These are phyloP conservation scores for Lymantria dispar DNA, from an alignment of 2,888 invertebrate genomes.

Conservation along the genomic window DNA sequence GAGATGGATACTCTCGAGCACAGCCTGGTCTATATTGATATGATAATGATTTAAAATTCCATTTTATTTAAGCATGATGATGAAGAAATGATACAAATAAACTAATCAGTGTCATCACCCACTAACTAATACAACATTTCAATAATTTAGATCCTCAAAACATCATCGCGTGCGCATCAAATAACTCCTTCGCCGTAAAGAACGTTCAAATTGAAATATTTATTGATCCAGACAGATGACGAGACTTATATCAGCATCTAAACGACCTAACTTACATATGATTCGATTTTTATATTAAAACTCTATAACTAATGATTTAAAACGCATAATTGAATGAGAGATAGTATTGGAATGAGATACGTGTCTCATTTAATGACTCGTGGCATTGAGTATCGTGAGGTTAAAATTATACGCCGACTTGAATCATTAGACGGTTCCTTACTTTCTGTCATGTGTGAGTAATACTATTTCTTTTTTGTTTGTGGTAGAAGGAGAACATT, in stretches of 20 bases:
- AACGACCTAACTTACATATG: conserved; percentile 3
- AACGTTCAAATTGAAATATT: conserved; percentile 39
- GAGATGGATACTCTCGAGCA: too few relatives aligned
- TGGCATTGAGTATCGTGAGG: conserved; percentile 31
- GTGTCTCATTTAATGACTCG: conserved; percentile 23
- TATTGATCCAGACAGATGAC: conserved; percentile 55
- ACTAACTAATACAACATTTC: too few relatives aligned
- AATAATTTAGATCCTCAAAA: conserved; percentile 5
- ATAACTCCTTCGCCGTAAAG: conserved; percentile 31
- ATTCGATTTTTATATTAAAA: not conserved
- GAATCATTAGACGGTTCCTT: conserved; percentile 25
- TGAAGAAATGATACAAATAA: too few relatives aligned
- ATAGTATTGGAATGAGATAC: conserved; percentile 21
- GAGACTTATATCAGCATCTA: conserved; percentile 28
- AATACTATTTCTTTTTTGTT: not conserved
- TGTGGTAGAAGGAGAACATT: not conserved
- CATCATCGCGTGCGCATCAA: conserved; percentile 23
- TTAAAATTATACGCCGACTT: conserved; percentile 34
- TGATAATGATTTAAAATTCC: too few relatives aligned
- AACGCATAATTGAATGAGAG: not conserved
- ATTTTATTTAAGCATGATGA: too few relatives aligned
- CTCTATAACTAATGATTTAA: fast-evolving
- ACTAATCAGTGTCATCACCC: too few relatives aligned
- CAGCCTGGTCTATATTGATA: too few relatives aligned
- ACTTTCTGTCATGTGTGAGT: conserved; percentile 24